phyloP scores from a whole-genome alignment of 2,888 invertebrate genomes.

The Opisthograptis luteolata region DNA sequence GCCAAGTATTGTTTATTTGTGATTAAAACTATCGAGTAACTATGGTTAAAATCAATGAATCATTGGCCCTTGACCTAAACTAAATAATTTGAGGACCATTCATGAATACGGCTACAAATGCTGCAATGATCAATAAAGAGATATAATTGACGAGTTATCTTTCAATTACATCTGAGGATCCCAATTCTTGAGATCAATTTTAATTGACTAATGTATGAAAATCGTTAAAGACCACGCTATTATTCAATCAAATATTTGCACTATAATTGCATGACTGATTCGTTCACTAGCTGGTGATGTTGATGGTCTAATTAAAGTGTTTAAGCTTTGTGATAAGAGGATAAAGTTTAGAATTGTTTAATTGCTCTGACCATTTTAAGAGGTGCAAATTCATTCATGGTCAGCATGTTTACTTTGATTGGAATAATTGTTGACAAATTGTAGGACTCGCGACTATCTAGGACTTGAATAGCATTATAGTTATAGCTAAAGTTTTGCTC shows the following conservation, averaged over 20 bases:
- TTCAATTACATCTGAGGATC: slow-evolving; percentile 14
- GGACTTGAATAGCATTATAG: no score
- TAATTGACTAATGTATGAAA: slow-evolving; percentile 23
- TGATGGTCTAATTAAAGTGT: background rate
- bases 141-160: slow-evolving; percentile 13
- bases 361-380: background rate
- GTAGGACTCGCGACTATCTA: background rate
- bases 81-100: background rate
- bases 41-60: background rate
- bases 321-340: background rate
- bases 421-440: slow-evolving; percentile 34
- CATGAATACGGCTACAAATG: background rate
- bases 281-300: background rate
- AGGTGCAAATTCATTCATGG: slow-evolving; percentile 12
- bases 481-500: no score
- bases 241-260: slow-evolving; percentile 28
- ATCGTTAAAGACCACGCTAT: slow-evolving; percentile 20
- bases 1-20: background rate
- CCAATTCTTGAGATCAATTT: slow-evolving; percentile 11
- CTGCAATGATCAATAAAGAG: slow-evolving; percentile 10
- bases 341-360: slow-evolving; percentile 1
- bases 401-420: slow-evolving; percentile 23
- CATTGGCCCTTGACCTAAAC: slow-evolving; percentile 11
- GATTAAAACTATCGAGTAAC: no score
- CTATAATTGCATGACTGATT: slow-evolving; percentile 16